A percentile compares a stretch with the other conserved stretches of the same genome.
These are phyloP conservation scores for Cyphomyrus discorhynchus DNA, from an alignment of 2,113 vertebrate genomes.

Conservation along the genomic window DNA sequence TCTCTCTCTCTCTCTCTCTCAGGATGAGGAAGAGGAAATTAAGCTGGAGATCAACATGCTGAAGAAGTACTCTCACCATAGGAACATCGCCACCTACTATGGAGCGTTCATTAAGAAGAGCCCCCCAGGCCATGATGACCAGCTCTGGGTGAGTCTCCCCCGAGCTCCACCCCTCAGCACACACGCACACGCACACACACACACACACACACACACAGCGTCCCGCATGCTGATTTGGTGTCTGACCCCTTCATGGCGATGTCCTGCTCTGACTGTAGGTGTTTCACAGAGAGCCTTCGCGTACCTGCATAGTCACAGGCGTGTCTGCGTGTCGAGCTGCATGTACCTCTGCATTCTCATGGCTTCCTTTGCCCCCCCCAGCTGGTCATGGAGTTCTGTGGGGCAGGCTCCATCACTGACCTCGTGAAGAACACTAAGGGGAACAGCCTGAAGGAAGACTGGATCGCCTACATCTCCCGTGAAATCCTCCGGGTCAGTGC, in stretches of 20 bases:
- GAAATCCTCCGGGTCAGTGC: slow-evolving; percentile 77
- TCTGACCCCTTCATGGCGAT: not conserved
- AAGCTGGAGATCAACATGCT: slow-evolving; percentile 99
- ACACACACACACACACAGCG: not conserved
- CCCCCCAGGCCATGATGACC: slow-evolving; percentile 93
- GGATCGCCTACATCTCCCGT: slow-evolving; percentile 97
- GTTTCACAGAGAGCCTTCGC: not conserved
- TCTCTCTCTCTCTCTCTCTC: no score
- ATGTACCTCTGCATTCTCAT: not conserved
- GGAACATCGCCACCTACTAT: slow-evolving; percentile 98
- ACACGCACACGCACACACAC: no score
- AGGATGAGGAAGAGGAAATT: slow-evolving; percentile 99
- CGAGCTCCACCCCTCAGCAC: not conserved
- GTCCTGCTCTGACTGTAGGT: not conserved
- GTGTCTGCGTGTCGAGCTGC: not conserved
- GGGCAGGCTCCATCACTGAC: slow-evolving; percentile 95
- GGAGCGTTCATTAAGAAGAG: slow-evolving; percentile 99
- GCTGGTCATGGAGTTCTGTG: slow-evolving; percentile 99
- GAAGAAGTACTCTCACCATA: slow-evolving; percentile 97
- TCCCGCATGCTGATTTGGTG: not conserved
- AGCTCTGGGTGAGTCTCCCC: slow-evolving; percentile 81
- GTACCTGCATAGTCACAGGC: not conserved
- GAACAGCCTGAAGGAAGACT: slow-evolving; percentile 94
- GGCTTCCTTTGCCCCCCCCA: slow-evolving; percentile 40
- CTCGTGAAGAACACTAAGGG: slow-evolving; percentile 99